Evolutionary conservation across 2,113 vertebrate species (phyloP).

Genomic region (Oreocharis arfaki): DNA sequence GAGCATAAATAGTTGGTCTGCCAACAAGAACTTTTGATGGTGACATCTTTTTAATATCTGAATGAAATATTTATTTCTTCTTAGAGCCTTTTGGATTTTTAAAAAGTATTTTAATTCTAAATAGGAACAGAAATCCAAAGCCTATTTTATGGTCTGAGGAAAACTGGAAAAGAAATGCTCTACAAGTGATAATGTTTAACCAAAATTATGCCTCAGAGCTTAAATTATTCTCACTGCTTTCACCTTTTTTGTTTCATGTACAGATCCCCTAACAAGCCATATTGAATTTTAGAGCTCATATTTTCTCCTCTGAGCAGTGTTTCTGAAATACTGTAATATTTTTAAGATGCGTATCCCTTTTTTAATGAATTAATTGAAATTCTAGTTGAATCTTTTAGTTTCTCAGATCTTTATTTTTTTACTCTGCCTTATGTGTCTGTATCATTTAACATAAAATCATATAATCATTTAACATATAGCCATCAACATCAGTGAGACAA

Average conservation of each 20-base stretch:
- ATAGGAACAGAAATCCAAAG: background rate
- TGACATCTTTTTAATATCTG: background rate
- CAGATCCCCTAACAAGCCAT: background rate
- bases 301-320: background rate
- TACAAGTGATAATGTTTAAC: background rate
- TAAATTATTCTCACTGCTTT: background rate
- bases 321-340: background rate
- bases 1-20: background rate
- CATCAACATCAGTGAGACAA: background rate
- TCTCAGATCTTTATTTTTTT: background rate
- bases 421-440: background rate
- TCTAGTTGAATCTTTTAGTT: background rate
- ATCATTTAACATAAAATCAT: background rate
- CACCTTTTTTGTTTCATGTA: background rate
- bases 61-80: background rate
- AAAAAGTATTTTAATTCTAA: background rate
- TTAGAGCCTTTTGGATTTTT: background rate
- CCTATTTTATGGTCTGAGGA: background rate
- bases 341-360: background rate
- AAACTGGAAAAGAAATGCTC: background rate
- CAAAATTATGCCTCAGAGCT: background rate
- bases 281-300: background rate
- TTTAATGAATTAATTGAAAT: background rate
- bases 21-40: background rate
- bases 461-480: background rate